Evolutionary conservation across 1,140 invertebrate genomes (phyloP), one percentile per base, ranked within the genome.

Genomic region (Arctopsyche grandis): DNA sequence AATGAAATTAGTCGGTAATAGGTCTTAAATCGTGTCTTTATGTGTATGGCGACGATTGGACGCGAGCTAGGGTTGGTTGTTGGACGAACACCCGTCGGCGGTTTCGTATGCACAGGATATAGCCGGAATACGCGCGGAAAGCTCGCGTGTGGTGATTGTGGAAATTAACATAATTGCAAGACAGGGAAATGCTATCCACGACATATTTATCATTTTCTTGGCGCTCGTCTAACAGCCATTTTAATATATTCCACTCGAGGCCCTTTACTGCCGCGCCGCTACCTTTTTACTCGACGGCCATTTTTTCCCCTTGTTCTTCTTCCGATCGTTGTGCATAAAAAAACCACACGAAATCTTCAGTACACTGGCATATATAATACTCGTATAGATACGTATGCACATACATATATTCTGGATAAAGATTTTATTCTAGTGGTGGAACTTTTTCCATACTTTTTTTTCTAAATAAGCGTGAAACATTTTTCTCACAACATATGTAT

Each of bases 91-190:
- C 10, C 44, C 71, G n/a, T 48, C 19, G 71, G 43, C 71, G 44
- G 9, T 48, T 74, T 52, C 71, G 44, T 52, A 48, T 73, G 19
- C 9, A 56, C 38, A 74, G 21, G 44, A 74, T 56, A 22, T 29
- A 56, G 71, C 38, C 21, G 44, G 24, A 74, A 19, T 24, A 74
- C 48, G 9, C 48, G 24, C 3, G 46, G 48, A 26, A 14, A 48
- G 26, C 58, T 76, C 74, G 74, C 74, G 74, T 76, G 74, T 76
- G 74, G 74, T 76, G 70, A 48, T 48, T 52, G 74, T 63, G n/a
- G 38, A 66, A 76, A 76, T 76, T 76, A 76, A 19, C 74, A 76
- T 76, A 76, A 76, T 76, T 76, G 74, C 74, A 63, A 66, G 22
- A 26, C 74, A 29, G 26, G 74, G 56, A 63, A 76, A 60, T 38